Evolutionary conservation across 2,888 invertebrate species (phyloP), one percentile per base, ranked within the genome.

Genomic region (Eulithis testata): DNA sequence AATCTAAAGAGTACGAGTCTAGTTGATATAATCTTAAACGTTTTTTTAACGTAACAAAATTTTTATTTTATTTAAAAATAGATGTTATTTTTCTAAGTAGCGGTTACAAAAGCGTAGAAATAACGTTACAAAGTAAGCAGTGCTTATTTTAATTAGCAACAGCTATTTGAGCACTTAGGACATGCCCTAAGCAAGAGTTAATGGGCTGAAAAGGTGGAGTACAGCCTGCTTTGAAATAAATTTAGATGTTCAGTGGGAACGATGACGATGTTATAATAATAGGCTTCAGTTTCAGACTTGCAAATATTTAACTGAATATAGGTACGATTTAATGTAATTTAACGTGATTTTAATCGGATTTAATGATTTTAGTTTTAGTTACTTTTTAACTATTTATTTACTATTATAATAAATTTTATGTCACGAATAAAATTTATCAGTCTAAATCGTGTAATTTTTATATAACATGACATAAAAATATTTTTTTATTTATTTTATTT

Each of bases 181-280:
- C 84, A 77, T 77, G 76, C 75, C 81, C 81, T 84, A 78, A 85
- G 71, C 72, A 69, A 74, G 77, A 82, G 81, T 78, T 85, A 84
- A 86, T 85, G 82, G 80, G 78, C 78, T 85, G 85, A 83, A 80
- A 80, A 82, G 83, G 83, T 81, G 78, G 78, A 79, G 78, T 78
- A 81, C 79, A 78, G 79, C 71, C 77, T 78, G 80, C 83, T 87
- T 84, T 86, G 84, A 86, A 81, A 84, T 83, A 82, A 80, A 82
- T 84, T 84, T 82, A 79, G 78, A 77, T 75, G 74, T 76, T 81
- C 74, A 76, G 73, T 65, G 78, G 75, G 76, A 79, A 77, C 78
- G 73, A 71, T 76, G 71, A 63, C 57, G 69, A 64, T 66, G 70
- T 73, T 75, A 71, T 73, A 76, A 76, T 69, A 70, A 70, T 67